Base-by-base conservation (phyloP, 2,113 vertebrate species). In the Rhegmatorhina hoffmannsi region DNA sequence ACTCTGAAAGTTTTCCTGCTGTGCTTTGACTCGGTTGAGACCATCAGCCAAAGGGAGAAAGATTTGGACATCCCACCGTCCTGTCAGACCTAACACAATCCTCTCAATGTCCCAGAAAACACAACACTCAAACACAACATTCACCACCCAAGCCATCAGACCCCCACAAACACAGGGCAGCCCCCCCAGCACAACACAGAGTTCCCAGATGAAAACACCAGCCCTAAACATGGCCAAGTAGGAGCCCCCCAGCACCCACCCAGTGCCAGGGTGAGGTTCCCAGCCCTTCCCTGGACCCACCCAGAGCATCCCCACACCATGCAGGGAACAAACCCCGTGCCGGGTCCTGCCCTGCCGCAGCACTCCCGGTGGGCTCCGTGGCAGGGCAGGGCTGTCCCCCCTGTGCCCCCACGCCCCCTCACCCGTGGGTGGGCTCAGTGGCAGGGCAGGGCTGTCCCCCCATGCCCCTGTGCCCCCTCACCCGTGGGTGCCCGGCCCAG, bases 81-180 rank as follows among this genome's bases (percentile, higher is more conserved):
- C 53, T 3, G 1, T 6, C 7, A 23, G 31, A 29, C 34, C 50
- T 12, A 13, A 11, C 38, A 40, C 40, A 28, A 38, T 23, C 74
- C 79, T 6, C 20, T n/a, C 24, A 2, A 1, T 14, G 31, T 29
- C 77, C 47, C 59, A 64, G 38, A 72, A 73, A 33, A 66, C 14
- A 18, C n/a, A n/a, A n/a, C n/a, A 36, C 36, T 36, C 9, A 38
- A 9, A 38, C 38, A 38, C 38, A 38, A 38, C 38, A 38, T 58
- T 31, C 21, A 25, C 46, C 36, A 24, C 26, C 59, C 1, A 0
- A 43, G 49, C 5, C 0, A 33, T 10, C 1, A 8, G 34, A 18
- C 21, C 25, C 25, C 13, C 0, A 13, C 38, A 43, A 31, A 13
- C 44, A 46, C 5, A 4, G 10, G 12, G 36, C 52, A 67, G 81